phyloP scores from a whole-genome alignment of 2,888 invertebrate species.

The Chloromyia formosa region DNA sequence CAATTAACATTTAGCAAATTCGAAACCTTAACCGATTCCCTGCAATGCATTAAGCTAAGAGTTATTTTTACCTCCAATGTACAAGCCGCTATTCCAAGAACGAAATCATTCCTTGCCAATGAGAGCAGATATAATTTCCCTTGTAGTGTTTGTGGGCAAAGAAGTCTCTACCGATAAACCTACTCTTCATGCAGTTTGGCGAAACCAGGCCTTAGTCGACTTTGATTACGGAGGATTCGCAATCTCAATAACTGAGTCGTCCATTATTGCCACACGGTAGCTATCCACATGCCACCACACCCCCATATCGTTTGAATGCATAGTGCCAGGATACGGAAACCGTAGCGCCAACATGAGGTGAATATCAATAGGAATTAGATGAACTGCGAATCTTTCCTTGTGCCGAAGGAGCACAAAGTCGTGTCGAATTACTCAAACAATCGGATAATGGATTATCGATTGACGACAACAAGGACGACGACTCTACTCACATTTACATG shows the following conservation, averaged over 20 bases:
- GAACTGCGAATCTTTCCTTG: slow-evolving; percentile 29
- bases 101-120: not conserved
- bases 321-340: not conserved
- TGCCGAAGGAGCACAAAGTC: slow-evolving; percentile 16
- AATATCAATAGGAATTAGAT: slow-evolving; percentile 38
- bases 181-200: not conserved
- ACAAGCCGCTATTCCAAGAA: slow-evolving; percentile 2
- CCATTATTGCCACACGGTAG: not conserved
- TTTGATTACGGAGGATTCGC: slow-evolving; percentile 22
- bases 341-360: not conserved
- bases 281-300: not conserved
- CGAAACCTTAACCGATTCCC: not conserved
- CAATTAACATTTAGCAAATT: slow-evolving; percentile 7
- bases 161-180: not conserved
- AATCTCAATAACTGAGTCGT: slow-evolving; percentile 18
- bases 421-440: slow-evolving; percentile 44
- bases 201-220: not conserved
- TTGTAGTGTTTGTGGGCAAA: not conserved
- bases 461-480: slow-evolving; percentile 29
- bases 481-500: not conserved
- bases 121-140: not conserved
- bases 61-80: not conserved
- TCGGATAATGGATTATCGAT: slow-evolving; percentile 46
- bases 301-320: not conserved
- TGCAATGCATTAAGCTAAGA: not conserved